Evolutionary conservation across 2,888 invertebrate genomes (phyloP), one percentile per base, ranked within the genome.

Genomic region (Agapostemon virescens): DNA sequence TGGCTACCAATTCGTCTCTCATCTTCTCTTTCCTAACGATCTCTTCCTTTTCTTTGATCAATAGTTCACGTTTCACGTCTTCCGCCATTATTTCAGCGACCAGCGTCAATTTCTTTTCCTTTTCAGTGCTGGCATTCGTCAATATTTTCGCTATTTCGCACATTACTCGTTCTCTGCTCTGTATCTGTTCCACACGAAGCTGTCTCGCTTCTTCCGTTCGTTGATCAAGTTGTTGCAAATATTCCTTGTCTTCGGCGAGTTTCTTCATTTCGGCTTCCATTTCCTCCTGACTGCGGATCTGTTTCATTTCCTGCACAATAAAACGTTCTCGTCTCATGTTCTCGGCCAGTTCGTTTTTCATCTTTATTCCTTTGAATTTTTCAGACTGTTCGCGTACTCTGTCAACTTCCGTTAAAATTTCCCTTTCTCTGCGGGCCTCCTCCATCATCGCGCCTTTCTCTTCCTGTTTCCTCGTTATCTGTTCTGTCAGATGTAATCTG

Each of bases 1-100:
- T 84, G 5, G 77, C 74, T 1, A 73, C 86, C 55, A 90, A 77
- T 68, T 88, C 82, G 23, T 84, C 81, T 68, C 52, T 74, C 84
- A 84, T 86, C 61, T 66, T 84, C 40, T 26, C 69, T 0, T 86
- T 85, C 6, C 83, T 64, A 17, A 78, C 55, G n/a, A 85, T 75
- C 33, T 89, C 86, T 64, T 88, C 86, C 20, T 84, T 74, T 30
- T 88, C 88, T 17, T 77, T 81, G 1, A 87, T 70, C 61, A 84
- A 66, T 1, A 85, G 76, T 36, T 89, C 90, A 9, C 84, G 77
- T 23, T 77, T 83, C 11, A 89, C 84, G 36, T 92, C 91, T 36
- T 89, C 90, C 0, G 86, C 81, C 17, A 90, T 75, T 23, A 91
- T 83, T 26, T 92, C 90, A 1, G 61, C 61, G 30, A 90, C 74